Conservation (phyloP, 2,113 vertebrate species). For the Melospiza melodia region DNA sequence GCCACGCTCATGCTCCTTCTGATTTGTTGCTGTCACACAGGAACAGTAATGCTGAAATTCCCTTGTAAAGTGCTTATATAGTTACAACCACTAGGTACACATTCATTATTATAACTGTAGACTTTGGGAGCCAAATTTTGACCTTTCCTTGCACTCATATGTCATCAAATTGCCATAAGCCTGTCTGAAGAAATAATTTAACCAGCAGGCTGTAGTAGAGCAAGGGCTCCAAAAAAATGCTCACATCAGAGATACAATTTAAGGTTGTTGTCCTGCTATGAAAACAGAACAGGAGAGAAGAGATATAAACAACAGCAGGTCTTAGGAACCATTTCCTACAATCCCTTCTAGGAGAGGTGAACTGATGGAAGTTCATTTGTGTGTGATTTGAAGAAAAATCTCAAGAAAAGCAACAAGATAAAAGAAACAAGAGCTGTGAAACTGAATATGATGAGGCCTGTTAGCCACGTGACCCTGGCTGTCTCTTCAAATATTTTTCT, state of each 20-base stretch:
- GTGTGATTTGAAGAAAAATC: not conserved
- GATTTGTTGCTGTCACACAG: not conserved
- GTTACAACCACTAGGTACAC: not conserved
- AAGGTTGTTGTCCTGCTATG: not conserved
- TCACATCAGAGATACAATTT: not conserved
- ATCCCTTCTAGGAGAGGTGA: not conserved
- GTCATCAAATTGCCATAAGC: not conserved
- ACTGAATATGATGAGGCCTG: not conserved
- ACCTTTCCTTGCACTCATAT: not conserved
- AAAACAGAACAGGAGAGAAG: not conserved
- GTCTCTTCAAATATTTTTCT: not conserved
- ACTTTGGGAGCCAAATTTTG: not conserved
- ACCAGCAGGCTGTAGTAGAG: not conserved
- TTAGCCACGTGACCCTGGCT: not conserved
- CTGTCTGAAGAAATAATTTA: not conserved
- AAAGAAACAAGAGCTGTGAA: not conserved
- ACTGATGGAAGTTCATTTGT: not conserved
- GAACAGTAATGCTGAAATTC: not conserved
- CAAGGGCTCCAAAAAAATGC: not conserved
- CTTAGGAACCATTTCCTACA: not conserved
- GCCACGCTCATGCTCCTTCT: not conserved
- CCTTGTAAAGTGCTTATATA: not conserved
- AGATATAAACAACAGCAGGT: not conserved
- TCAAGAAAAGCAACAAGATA: not conserved
- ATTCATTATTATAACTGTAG: not conserved